Evolutionary conservation across 2,797 vertebrate species (phyloP).

Genomic region (Leptodactylus fallax): DNA sequence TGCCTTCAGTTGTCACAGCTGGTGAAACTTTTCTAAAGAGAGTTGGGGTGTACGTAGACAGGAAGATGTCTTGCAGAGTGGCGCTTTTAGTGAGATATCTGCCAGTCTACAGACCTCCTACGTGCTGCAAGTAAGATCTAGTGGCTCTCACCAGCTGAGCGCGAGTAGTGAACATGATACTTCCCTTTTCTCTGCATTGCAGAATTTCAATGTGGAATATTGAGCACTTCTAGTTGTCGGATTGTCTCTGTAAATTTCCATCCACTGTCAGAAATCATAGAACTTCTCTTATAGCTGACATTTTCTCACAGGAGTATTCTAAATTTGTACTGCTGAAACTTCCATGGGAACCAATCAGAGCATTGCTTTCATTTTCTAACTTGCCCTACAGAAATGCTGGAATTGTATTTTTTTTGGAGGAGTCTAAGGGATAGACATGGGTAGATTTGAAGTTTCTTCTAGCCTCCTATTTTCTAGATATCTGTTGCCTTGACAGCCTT

Average conservation of each 20-base stretch:
- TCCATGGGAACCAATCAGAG: neutral
- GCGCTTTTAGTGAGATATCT: neutral
- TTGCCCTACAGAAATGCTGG: too few species aligned
- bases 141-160: neutral
- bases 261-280: neutral
- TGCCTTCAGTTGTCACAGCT: neutral
- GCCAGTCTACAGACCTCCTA: slow-evolving; percentile 16
- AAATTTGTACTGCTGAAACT: neutral
- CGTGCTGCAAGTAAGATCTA: neutral
- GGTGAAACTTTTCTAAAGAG: slow-evolving; percentile 5
- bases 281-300: neutral
- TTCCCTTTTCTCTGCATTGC: neutral
- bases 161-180: neutral
- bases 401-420: neutral
- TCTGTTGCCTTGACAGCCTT: too few species aligned
- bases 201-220: neutral
- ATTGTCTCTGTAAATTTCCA: neutral
- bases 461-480: too few species aligned
- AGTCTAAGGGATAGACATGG: too few species aligned
- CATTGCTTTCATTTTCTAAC: neutral
- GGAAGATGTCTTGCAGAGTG: neutral
- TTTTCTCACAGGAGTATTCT: neutral
- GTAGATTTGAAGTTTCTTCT: neutral
- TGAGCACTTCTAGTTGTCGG: neutral
- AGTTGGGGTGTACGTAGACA: neutral